These are phyloP conservation scores for Saxicola maurus DNA, from an alignment of 2,797 vertebrate species.

Conservation along the genomic window DNA sequence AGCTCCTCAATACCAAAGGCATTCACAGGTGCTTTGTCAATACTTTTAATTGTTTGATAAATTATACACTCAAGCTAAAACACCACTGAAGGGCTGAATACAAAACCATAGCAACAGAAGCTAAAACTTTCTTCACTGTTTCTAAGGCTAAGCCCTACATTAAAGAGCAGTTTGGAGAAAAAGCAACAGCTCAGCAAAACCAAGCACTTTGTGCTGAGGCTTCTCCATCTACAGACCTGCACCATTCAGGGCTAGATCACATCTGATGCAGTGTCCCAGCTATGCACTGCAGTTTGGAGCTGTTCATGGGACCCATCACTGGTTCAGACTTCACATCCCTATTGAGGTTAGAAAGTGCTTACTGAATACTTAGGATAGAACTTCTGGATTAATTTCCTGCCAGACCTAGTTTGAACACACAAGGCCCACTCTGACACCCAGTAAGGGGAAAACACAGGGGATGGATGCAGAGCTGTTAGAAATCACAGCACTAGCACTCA, in stretches of 20 bases:
- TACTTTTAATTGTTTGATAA: not conserved
- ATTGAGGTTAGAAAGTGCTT: not conserved
- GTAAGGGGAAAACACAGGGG: fast-evolving
- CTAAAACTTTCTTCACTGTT: not conserved
- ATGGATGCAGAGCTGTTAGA: not conserved
- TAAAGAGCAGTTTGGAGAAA: not conserved
- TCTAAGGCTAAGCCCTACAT: not conserved
- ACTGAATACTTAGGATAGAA: not conserved
- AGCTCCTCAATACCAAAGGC: not conserved
- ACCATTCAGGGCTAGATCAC: not conserved
- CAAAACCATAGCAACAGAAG: not conserved
- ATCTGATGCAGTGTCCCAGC: not conserved
- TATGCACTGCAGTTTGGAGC: not conserved
- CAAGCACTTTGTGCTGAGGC: not conserved
- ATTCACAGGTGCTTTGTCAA: not conserved
- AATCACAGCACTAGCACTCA: not conserved
- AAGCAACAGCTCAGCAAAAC: not conserved
- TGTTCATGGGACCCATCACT: not conserved
- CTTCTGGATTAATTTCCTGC: not conserved
- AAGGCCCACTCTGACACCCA: not conserved
- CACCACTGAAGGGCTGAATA: not conserved
- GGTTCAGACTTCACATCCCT: not conserved
- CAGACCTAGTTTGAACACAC: not conserved
- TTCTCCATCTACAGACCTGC: not conserved
- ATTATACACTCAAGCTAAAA: not conserved